Evolutionary conservation across 2,888 invertebrate genomes (phyloP).

Genomic region (Cephus sareptanus): DNA sequence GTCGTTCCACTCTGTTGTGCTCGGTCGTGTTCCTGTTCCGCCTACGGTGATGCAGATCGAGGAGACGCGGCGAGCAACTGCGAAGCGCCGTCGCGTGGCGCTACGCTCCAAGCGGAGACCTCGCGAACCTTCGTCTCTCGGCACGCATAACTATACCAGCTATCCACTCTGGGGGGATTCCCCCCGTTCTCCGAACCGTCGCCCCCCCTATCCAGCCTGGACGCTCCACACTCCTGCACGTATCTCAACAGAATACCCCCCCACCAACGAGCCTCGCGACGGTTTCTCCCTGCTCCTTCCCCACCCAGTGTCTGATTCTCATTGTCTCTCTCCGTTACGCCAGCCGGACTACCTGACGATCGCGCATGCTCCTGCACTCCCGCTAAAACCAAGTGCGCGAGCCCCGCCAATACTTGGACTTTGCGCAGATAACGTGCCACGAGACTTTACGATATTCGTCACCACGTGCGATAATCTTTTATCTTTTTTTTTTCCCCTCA

Average conservation of each 20-base stretch:
- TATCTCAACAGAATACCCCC: neutral
- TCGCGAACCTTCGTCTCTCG: conserved; percentile 54
- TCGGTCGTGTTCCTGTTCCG: neutral
- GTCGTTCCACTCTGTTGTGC: neutral
- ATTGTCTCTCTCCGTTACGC: neutral
- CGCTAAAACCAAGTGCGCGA: neutral
- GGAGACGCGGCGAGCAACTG: neutral
- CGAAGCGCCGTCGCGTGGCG: conserved; percentile 57
- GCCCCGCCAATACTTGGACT: neutral
- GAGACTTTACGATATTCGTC: neutral
- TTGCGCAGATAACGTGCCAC: neutral
- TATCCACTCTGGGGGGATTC: conserved; percentile 6
- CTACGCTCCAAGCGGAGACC: conserved; percentile 61
- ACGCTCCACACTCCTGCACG: neutral
- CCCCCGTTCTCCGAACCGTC: conserved; percentile 5
- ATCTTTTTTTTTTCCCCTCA: neutral
- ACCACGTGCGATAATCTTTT: neutral
- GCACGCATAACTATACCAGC: conserved; percentile 3
- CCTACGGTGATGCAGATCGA: neutral
- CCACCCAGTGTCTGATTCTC: conserved; percentile 10
- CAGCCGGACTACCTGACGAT: neutral
- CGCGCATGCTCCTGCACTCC: neutral
- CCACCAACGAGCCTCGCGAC: conserved; percentile 24
- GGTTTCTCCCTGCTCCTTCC: conserved; percentile 15
- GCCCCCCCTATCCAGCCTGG: neutral